These are phyloP conservation scores for Pyrochroa serraticornis DNA, from an alignment of 2,888 invertebrate genomes.

Conservation along the genomic window DNA sequence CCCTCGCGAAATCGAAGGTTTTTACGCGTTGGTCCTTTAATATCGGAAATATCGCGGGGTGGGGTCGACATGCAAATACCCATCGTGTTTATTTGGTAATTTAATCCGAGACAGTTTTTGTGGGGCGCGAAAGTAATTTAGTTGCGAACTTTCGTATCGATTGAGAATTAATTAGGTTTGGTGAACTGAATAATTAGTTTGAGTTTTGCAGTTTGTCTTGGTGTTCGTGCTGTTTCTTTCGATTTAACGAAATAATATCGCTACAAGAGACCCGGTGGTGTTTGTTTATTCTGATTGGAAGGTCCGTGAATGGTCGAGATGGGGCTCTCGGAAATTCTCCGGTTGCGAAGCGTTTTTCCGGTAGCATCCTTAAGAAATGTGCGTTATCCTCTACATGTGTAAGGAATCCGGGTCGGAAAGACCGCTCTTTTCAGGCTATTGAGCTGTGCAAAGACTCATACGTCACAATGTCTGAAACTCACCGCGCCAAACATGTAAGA, in stretches of 20 bases:
- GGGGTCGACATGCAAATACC: too few relatives aligned
- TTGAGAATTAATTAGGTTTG: slow-evolving; percentile 24
- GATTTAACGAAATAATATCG: too few relatives aligned
- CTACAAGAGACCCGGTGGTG: too few relatives aligned
- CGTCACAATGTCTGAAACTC: slow-evolving; percentile 41
- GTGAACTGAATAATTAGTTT: slow-evolving; percentile 22
- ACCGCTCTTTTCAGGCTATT: slow-evolving; percentile 35
- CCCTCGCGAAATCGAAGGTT: too few relatives aligned
- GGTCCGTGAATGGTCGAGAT: too few relatives aligned
- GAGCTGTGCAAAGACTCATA: slow-evolving; percentile 42
- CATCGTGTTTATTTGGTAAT: slow-evolving; percentile 1
- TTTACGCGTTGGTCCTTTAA: too few relatives aligned
- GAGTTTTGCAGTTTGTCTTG: not conserved
- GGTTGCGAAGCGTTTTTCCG: not conserved
- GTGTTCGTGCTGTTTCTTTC: too few relatives aligned
- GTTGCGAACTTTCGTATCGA: slow-evolving; percentile 17
- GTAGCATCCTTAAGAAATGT: slow-evolving; percentile 1
- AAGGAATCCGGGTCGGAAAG: slow-evolving; percentile 28
- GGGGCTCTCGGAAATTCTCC: slow-evolving; percentile 1
- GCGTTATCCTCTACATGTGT: slow-evolving; percentile 32
- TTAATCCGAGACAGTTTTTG: not conserved
- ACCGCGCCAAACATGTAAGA: slow-evolving; percentile 38
- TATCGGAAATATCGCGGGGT: too few relatives aligned
- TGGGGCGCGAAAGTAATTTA: slow-evolving; percentile 14
- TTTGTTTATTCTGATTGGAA: too few relatives aligned